Conservation (phyloP, 2,888 invertebrate genomes). For the Caenorhabditis auriculariae region DNA sequence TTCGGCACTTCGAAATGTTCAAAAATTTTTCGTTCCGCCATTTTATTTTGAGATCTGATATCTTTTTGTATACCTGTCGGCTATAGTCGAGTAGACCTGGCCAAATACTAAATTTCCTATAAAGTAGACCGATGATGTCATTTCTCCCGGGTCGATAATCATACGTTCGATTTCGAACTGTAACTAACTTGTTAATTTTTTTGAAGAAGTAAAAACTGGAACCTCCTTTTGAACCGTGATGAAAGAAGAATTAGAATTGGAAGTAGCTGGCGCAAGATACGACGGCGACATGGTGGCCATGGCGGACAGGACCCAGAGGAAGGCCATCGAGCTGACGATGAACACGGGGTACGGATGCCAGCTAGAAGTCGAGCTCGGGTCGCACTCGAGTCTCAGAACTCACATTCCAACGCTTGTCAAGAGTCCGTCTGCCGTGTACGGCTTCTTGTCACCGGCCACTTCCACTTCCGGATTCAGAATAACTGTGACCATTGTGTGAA, state of each 20-base stretch:
- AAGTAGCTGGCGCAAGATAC: constrained; percentile 34
- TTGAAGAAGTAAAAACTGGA: neutral
- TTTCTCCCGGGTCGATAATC: constrained; percentile 32
- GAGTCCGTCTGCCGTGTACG: neutral
- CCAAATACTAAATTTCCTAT: constrained; percentile 35
- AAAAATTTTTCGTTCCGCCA: no score
- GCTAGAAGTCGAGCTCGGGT: constrained; percentile 16
- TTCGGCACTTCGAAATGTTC: no score
- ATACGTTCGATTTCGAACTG: constrained; percentile 17
- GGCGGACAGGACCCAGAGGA: constrained; percentile 35
- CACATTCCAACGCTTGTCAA: no score
- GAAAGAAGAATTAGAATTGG: constrained; percentile 25
- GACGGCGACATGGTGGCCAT: constrained; percentile 40
- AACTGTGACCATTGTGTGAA: no score
- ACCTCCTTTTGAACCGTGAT: constrained; percentile 34
- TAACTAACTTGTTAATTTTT: neutral
- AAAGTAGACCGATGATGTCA: constrained; percentile 34
- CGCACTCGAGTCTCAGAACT: no score
- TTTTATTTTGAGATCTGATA: no score
- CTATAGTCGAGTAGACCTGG: constrained; percentile 27
- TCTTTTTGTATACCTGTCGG: constrained; percentile 29
- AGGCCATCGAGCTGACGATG: constrained; percentile 37
- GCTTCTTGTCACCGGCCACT: no score
- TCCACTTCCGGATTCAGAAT: no score
- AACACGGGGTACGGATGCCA: constrained; percentile 33